Base-by-base conservation (phyloP, 2,888 invertebrate species). In the Oscheius sp. region DNA sequence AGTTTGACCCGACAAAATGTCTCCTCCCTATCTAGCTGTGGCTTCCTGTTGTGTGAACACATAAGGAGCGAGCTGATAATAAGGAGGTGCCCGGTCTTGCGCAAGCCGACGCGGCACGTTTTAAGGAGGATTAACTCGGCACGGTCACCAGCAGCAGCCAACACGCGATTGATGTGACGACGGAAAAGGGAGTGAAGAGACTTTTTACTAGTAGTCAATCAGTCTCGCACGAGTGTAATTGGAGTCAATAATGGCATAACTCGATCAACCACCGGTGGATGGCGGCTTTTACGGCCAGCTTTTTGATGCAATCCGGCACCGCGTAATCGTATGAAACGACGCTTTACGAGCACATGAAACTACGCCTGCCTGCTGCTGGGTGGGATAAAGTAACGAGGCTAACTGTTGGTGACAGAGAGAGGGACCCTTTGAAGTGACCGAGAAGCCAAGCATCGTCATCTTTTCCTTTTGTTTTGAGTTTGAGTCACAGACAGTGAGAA, bases 301-400 rank as follows among this genome's bases (percentile, higher is more conserved):
- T 69, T 69, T 69, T 69, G 69, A 69, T 69, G 69, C 69, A 69
- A 69, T 69, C 69, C 55, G 66, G 66, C 69, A 56, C 55, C 43
- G 69, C 69, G 55, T 69, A 69, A 69, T 69, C 55, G 69, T 56
- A 69, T 69, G 69, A 69, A 64, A 61, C 66, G 52, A 52, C 52
- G 66, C 52, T 66, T 66, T 66, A 66, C 66, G 66, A 66, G 52
- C 52, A 49, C 66, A 66, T 66, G 66, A 66, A 66, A 66, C 66
- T 46, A 16, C 52, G 16, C 25, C 49, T 52, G 52, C 21, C 58
- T 5, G 18, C 5, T 49, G 49, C 49, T 35, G 35, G n/a, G 5
- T 35, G 35, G 35, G 9, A 18, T 18, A 13, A 49, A 49, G 49
- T 49, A 49, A 49, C 18, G 49, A 49, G 49, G 49, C 18, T n/a